phyloP scores from a whole-genome alignment of 1,140 invertebrate genomes.

The Tyrophagus putrescentiae region DNA sequence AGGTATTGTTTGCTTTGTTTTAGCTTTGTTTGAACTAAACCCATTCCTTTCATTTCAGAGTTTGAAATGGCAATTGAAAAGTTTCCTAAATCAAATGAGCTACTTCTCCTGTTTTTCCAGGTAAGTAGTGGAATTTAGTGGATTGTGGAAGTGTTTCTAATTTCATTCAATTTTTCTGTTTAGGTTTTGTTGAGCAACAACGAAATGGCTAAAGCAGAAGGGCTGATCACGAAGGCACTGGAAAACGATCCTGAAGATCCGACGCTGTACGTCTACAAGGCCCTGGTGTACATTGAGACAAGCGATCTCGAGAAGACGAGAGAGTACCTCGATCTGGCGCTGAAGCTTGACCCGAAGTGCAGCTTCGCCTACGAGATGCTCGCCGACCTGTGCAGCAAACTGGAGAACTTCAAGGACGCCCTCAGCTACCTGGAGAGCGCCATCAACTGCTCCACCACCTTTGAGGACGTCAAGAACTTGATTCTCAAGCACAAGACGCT shows the following conservation, averaged over 20 bases:
- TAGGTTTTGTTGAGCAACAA: slow-evolving; percentile 59
- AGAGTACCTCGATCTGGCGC: slow-evolving; percentile 58
- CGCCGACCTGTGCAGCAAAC: slow-evolving; percentile 30
- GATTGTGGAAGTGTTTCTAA: slow-evolving; percentile 18
- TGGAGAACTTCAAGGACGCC: neutral
- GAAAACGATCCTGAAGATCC: slow-evolving; percentile 70
- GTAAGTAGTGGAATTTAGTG: slow-evolving; percentile 27
- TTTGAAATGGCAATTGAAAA: slow-evolving; percentile 58
- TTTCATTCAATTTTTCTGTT: slow-evolving; percentile 26
- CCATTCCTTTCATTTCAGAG: slow-evolving; percentile 31
- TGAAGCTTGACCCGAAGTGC: slow-evolving; percentile 75
- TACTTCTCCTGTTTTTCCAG: slow-evolving; percentile 47
- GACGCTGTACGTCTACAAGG: slow-evolving; percentile 68
- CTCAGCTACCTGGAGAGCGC: slow-evolving; percentile 4
- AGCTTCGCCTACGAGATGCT: slow-evolving; percentile 87
- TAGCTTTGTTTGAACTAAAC: slow-evolving; percentile 1
- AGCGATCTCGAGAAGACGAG: slow-evolving; percentile 61
- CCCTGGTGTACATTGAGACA: slow-evolving; percentile 57
- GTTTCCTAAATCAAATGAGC: slow-evolving; percentile 68
- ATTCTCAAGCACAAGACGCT: slow-evolving; percentile 4
- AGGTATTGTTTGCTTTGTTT: neutral
- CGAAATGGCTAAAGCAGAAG: slow-evolving; percentile 62
- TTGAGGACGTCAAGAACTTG: slow-evolving; percentile 12
- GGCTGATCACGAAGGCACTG: slow-evolving; percentile 60
- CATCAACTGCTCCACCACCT: slow-evolving; percentile 13